Conservation (phyloP, 2,888 invertebrate species). For the Steromphala cineraria region DNA sequence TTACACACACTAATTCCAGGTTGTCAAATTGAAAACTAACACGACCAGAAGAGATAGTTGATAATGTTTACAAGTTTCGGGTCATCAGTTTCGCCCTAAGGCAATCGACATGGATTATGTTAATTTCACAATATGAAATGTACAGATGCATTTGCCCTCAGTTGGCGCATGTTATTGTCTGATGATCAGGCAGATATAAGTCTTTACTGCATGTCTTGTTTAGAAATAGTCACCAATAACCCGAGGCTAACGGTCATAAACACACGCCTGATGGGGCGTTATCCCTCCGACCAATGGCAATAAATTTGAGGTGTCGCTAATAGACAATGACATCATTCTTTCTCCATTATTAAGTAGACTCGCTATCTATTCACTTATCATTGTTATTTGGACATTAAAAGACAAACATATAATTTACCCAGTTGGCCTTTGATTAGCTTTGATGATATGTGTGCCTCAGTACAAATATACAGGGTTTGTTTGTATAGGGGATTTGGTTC, state of each 20-base stretch:
- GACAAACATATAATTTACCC: neutral
- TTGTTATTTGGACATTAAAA: neutral
- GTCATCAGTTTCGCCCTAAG: neutral
- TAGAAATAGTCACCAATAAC: neutral
- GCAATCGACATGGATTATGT: neutral
- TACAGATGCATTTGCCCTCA: neutral
- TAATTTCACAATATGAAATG: neutral
- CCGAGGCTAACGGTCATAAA: neutral
- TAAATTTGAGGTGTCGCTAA: neutral
- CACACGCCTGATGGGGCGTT: neutral
- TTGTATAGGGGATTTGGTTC: too few relatives aligned
- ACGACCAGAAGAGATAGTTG: too few relatives aligned
- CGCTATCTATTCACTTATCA: neutral
- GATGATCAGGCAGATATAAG: neutral
- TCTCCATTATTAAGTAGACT: neutral
- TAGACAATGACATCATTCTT: slow-evolving; percentile 6
- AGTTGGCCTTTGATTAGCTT: neutral
- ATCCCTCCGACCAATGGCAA: neutral
- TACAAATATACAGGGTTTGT: too few relatives aligned
- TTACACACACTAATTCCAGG: too few relatives aligned
- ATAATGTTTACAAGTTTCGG: too few relatives aligned
- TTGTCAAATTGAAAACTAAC: too few relatives aligned
- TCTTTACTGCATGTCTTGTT: neutral
- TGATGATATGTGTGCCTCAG: neutral
- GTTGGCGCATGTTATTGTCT: neutral